Evolutionary conservation across 2,888 invertebrate species (phyloP).

Genomic region (Melanchra persicariae): DNA sequence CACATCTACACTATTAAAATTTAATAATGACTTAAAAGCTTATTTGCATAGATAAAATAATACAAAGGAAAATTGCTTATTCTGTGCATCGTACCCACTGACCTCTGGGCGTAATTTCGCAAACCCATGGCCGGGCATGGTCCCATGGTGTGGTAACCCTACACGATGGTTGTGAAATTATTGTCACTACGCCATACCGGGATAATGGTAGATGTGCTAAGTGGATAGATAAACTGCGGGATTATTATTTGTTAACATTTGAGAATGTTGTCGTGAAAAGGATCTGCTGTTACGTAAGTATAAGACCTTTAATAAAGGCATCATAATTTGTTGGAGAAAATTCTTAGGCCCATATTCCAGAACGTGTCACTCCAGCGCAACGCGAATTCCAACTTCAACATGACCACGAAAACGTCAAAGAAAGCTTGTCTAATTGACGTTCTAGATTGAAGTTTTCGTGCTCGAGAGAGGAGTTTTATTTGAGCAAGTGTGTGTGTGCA

Average conservation of each 20-base stretch:
- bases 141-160: constrained; percentile 77
- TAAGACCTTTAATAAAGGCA: constrained; percentile 1
- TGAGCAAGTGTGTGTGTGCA: too few species aligned
- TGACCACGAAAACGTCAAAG: too few species aligned
- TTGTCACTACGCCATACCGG: constrained; percentile 74
- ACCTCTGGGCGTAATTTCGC: constrained; percentile 78
- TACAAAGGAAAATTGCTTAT: constrained; percentile 76
- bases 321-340: background rate
- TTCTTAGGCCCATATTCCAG: too few species aligned
- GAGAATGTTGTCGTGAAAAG: constrained; percentile 24
- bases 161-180: constrained; percentile 71
- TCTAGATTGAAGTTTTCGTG: too few species aligned
- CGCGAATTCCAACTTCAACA: too few species aligned
- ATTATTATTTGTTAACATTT: constrained; percentile 47
- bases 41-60: constrained; percentile 76
- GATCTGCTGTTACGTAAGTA: constrained; percentile 13
- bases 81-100: constrained; percentile 71
- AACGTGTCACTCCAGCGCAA: too few species aligned
- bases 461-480: too few species aligned
- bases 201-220: constrained; percentile 45
- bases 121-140: constrained; percentile 75
- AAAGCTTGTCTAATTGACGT: too few species aligned
- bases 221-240: constrained; percentile 36
- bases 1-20: constrained; percentile 34
- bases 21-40: constrained; percentile 52